A percentile compares a stretch with the other conserved stretches of the same genome.
phyloP scores from a whole-genome alignment of 2,113 vertebrate species.

The Geococcyx californianus region DNA sequence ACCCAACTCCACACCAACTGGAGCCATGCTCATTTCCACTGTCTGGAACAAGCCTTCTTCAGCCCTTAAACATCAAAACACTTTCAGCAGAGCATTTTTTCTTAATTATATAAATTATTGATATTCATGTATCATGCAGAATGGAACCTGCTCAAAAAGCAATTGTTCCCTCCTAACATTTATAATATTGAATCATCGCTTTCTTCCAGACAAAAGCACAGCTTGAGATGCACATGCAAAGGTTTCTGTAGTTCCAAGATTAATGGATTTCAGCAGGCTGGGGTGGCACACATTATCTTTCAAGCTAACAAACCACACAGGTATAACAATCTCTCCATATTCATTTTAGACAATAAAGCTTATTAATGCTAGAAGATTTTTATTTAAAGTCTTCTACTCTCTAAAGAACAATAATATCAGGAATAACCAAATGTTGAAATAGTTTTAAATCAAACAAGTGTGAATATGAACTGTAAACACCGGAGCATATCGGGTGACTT shows the following conservation, averaged over 20 bases:
- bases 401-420: background rate
- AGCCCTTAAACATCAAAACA: background rate
- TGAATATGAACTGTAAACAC: background rate
- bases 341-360: background rate
- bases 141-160: background rate
- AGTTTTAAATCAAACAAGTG: conserved; percentile 3
- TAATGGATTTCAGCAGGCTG: background rate
- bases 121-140: background rate
- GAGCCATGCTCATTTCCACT: background rate
- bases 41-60: background rate
- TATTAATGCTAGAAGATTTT: background rate
- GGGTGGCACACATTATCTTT: background rate
- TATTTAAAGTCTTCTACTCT: background rate
- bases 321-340: background rate
- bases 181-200: background rate
- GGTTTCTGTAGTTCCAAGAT: background rate
- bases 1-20: background rate
- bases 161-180: background rate
- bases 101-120: background rate
- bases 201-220: background rate
- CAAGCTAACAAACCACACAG: background rate
- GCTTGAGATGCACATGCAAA: background rate
- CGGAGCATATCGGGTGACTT: background rate
- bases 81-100: background rate
- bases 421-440: background rate